phyloP scores from a whole-genome alignment of 2,888 invertebrate species.

The Torymus auratus region DNA sequence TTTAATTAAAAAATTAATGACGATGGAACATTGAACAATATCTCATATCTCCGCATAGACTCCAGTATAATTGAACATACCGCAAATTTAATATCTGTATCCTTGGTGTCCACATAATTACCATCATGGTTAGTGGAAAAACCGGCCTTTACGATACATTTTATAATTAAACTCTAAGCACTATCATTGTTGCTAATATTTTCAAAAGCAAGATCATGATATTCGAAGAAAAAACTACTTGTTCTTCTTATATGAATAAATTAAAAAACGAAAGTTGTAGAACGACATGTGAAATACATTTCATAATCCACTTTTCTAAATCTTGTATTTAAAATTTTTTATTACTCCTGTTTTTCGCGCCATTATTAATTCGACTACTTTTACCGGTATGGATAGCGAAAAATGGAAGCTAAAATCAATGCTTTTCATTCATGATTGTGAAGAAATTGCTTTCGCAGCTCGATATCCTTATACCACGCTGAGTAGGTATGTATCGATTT shows the following conservation, averaged over 20 bases:
- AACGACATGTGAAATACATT: not conserved
- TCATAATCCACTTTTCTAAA: not conserved
- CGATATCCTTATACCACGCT: not conserved
- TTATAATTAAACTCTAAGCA: constrained; percentile 13
- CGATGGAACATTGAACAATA: constrained; percentile 18
- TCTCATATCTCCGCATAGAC: constrained; percentile 7
- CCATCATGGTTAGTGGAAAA: constrained; percentile 39
- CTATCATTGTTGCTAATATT: not conserved
- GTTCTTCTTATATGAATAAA: not conserved
- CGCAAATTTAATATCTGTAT: constrained; percentile 23
- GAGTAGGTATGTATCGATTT: not conserved
- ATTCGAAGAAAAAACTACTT: not conserved
- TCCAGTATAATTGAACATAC: constrained; percentile 13
- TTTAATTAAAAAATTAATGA: constrained; percentile 3
- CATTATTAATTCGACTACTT: not conserved
- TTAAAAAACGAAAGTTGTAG: too few relatives aligned
- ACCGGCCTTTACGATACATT: constrained; percentile 20
- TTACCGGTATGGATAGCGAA: not conserved
- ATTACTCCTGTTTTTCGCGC: too few relatives aligned
- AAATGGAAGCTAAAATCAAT: not conserved
- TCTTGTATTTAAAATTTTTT: too few relatives aligned
- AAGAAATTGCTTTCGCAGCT: not conserved
- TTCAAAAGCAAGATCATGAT: constrained; percentile 1
- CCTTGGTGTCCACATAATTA: constrained; percentile 14
- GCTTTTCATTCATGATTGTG: constrained; percentile 12